Conservation (phyloP, 2,797 vertebrate species). For the Fratercula arctica region DNA sequence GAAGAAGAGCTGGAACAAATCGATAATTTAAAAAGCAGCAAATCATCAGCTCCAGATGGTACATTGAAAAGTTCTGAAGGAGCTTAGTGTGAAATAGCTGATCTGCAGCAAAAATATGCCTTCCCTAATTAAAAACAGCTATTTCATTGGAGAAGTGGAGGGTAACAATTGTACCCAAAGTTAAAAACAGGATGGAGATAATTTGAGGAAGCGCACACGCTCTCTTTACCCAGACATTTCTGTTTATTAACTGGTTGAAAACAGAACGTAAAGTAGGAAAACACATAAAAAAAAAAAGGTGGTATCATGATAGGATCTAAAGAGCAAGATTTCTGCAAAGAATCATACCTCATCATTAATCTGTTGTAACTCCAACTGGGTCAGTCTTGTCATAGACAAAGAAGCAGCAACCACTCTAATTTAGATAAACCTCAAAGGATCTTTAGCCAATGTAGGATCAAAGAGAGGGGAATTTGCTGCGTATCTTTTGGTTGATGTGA, state of each 20-base stretch:
- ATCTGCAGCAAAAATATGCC: conserved; percentile 36
- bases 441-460: neutral
- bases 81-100: conserved; percentile 20
- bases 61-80: conserved; percentile 31
- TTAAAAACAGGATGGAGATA: neutral
- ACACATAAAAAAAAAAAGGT: neutral
- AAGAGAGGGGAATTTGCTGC: neutral
- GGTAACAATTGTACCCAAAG: neutral
- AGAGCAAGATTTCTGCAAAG: neutral
- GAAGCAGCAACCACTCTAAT: neutral
- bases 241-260: neutral
- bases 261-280: neutral
- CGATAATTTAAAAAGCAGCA: conserved; percentile 59
- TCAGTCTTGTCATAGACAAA: neutral
- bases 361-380: neutral
- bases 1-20: conserved; percentile 67
- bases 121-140: conserved; percentile 28
- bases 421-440: neutral
- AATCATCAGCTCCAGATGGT: conserved; percentile 62
- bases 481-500: neutral
- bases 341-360: neutral
- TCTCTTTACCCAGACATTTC: neutral
- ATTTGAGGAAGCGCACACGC: neutral
- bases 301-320: neutral
- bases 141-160: neutral